Evolutionary conservation across 2,797 vertebrate genomes (phyloP).

Genomic region (Cheirogaleus major): DNA sequence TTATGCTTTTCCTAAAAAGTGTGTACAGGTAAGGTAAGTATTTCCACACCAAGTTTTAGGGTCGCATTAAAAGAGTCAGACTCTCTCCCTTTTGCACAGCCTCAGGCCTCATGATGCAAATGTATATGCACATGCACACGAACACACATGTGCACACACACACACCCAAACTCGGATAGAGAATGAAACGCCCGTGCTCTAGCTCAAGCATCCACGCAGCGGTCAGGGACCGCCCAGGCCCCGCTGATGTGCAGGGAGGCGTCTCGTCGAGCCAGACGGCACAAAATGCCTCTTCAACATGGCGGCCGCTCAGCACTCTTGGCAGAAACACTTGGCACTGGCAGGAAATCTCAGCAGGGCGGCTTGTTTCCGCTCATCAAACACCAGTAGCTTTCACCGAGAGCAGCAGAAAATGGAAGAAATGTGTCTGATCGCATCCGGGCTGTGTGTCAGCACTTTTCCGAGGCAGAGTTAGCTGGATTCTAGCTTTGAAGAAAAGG

Average conservation of each 20-base stretch:
- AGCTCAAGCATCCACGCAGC: neutral
- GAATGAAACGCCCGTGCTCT: neutral
- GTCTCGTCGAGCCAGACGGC: slow-evolving; percentile 45
- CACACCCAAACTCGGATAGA: neutral
- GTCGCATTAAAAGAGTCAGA: neutral
- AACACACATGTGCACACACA: too few species aligned
- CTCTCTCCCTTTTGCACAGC: neutral
- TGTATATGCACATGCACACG: rapidly evolving
- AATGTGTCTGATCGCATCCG: slow-evolving; percentile 77
- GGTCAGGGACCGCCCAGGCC: slow-evolving; percentile 9
- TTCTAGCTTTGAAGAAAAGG: slow-evolving; percentile 80
- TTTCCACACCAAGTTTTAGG: slow-evolving; percentile 24
- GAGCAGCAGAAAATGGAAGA: slow-evolving; percentile 68
- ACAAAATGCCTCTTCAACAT: slow-evolving; percentile 69
- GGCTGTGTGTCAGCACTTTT: slow-evolving; percentile 82
- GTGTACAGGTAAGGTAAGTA: neutral
- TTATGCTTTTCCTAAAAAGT: slow-evolving; percentile 22
- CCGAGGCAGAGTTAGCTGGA: slow-evolving; percentile 75
- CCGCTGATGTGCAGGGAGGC: neutral
- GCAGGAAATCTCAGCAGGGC: slow-evolving; percentile 80
- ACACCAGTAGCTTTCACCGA: slow-evolving; percentile 79
- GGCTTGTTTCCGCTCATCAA: slow-evolving; percentile 86
- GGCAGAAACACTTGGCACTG: slow-evolving; percentile 80
- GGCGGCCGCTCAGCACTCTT: slow-evolving; percentile 72
- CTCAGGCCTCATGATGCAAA: neutral